phyloP scores from a whole-genome alignment of 2,888 invertebrate genomes.

The Hemaris fuciformis region DNA sequence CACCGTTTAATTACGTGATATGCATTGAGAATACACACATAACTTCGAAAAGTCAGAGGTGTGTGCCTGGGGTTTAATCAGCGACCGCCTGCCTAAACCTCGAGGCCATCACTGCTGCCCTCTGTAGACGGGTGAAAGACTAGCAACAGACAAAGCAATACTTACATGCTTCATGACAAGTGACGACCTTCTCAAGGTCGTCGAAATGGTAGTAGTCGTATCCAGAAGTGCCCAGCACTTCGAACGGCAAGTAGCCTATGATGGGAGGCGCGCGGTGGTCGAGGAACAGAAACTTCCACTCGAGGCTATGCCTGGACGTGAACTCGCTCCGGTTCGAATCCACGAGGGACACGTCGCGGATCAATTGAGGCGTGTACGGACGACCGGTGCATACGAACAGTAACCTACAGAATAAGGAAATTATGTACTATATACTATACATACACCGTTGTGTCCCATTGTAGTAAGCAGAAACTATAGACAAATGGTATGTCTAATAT shows the following conservation, averaged over 20 bases:
- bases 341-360: conserved; percentile 91
- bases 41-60: no score
- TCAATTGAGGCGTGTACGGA: conserved; percentile 89
- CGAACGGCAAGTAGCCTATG: conserved; percentile 96
- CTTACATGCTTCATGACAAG: conserved; percentile 93
- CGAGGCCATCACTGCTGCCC: no score
- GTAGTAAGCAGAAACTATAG: no score
- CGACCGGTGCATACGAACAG: conserved; percentile 93
- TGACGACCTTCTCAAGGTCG: conserved; percentile 92
- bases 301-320: conserved; percentile 94
- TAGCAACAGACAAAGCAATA: no score
- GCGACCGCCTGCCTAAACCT: no score
- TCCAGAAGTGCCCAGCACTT: conserved; percentile 96
- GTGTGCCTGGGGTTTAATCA: no score
- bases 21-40: no score
- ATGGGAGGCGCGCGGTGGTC: conserved; percentile 96
- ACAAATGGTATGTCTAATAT: no score
- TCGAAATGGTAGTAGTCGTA: conserved; percentile 98
- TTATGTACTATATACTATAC: no score
- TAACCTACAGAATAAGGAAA: conserved; percentile 67
- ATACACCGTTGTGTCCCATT: no score
- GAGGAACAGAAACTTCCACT: conserved; percentile 97
- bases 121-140: no score
- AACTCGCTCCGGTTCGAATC: conserved; percentile 92
- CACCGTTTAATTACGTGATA: no score